Base-by-base conservation (phyloP, 1,140 invertebrate species). In the Hyphantria cunea region DNA sequence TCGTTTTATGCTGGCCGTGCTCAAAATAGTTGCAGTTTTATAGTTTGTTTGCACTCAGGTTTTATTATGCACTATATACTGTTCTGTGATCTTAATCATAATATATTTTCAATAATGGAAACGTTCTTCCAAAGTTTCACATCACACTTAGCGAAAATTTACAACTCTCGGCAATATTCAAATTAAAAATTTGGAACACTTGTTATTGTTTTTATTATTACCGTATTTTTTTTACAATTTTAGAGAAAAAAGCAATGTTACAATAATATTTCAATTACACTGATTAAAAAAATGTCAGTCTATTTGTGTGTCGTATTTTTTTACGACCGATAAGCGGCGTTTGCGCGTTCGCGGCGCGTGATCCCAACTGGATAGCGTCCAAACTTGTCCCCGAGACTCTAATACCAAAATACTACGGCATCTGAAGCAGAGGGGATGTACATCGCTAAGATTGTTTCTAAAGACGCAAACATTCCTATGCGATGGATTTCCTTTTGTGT, bases 331-430 rank as follows among this genome's bases (percentile, higher is more conserved):
- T 60, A 51, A 42, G 42, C 37, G 48, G 55, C 66, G 74, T 73
- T 66, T 66, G 64, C 64, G 76, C 69, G 66, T 66, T 59, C 41
- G 48, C 66, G 70, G 68, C 66, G 73, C 72, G 68, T 68, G 76
- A 79, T 67, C 74, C 66, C 72, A 69, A 88, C 87, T 90, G 85
- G 85, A 87, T 72, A 67, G 64, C 61, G 39, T 84, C 84, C 84
- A 88, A 90, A 84, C 80, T 69, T 86, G 84, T 90, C 85, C 77
- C 80, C 73, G 78, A 80, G 72, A 70, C 64, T 74, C 77, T 74
- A 84, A 86, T 85, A 87, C 86, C 76, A 64, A 90, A 90, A 90
- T 90, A 90, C 76, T 70, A 74, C 72, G 78, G 80, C 72, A 82
- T 83, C 72, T 61, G 70, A 64, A 15, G 54, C 74, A 83, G 74